Conservation (phyloP, 2,113 vertebrate species). For the Aphelocoma coerulescens region DNA sequence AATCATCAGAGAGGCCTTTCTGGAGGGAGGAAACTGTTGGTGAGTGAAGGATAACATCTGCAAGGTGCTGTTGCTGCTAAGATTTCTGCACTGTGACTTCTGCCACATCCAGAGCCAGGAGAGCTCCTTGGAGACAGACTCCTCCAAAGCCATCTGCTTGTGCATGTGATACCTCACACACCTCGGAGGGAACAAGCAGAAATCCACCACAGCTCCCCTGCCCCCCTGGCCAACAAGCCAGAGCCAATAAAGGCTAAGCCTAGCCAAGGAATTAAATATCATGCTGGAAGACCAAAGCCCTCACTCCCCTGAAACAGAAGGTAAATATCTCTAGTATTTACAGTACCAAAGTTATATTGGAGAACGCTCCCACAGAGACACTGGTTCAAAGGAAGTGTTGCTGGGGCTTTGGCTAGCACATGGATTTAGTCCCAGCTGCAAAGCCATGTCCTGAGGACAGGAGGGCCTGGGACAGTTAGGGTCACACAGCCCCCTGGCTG, state of each 20-base stretch:
- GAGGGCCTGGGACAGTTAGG: background rate
- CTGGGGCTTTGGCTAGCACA: background rate
- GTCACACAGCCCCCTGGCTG: background rate
- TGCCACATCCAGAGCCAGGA: background rate
- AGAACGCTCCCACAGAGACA: background rate
- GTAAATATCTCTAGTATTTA: conserved; percentile 55
- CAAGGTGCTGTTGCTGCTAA: background rate
- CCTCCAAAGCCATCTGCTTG: background rate
- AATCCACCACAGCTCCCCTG: background rate
- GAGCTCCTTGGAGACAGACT: background rate
- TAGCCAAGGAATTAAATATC: conserved; percentile 31
- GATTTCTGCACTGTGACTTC: background rate
- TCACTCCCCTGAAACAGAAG: conserved; percentile 8
- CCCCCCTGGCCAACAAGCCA: background rate
- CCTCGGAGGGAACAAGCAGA: background rate
- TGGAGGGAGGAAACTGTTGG: background rate
- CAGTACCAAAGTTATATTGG: conserved; percentile 25
- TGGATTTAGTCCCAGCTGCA: background rate
- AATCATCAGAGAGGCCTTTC: background rate
- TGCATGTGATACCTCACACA: background rate
- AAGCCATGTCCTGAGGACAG: background rate
- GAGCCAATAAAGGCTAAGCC: background rate
- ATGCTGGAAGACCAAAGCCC: background rate
- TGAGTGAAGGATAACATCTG: background rate
- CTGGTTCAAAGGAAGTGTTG: background rate